Evolutionary conservation across 2,797 vertebrate genomes (phyloP).

Genomic region (Hydrolagus colliei): DNA sequence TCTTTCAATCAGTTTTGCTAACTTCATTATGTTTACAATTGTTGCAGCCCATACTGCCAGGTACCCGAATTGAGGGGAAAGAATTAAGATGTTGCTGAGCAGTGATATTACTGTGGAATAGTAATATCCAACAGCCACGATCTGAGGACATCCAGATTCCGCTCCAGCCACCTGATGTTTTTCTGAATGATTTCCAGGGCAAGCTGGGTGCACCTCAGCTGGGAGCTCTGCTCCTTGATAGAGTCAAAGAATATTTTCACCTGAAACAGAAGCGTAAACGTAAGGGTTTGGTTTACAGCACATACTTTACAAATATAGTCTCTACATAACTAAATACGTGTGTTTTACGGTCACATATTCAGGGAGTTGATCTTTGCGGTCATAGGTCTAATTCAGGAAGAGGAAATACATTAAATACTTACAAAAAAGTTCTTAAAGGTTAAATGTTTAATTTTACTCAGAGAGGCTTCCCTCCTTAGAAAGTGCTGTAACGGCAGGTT

Average conservation of each 20-base stretch:
- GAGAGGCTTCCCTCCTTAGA: no score
- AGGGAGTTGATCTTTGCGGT: no score
- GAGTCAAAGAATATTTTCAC: slow-evolving; percentile 65
- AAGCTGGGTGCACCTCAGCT: slow-evolving; percentile 56
- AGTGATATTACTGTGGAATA: not conserved
- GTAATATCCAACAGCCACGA: slow-evolving; percentile 46
- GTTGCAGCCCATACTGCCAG: not conserved
- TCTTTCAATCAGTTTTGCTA: no score
- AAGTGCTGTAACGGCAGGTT: no score
- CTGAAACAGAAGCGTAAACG: slow-evolving; percentile 43
- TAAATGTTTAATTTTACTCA: no score
- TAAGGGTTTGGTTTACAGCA: not conserved
- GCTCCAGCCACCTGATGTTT: slow-evolving; percentile 61
- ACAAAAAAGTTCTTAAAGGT: no score
- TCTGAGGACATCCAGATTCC: slow-evolving; percentile 56
- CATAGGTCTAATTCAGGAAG: no score
- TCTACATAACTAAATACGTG: no score
- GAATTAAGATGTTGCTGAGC: not conserved
- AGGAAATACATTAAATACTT: no score
- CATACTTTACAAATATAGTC: not conserved
- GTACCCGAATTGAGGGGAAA: not conserved
- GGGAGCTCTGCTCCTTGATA: slow-evolving; percentile 54
- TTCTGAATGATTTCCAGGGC: slow-evolving; percentile 59
- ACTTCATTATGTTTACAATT: not conserved
- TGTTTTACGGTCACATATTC: no score